Base-by-base conservation (phyloP, 2,888 invertebrate genomes). In the Oscheius sp. region DNA sequence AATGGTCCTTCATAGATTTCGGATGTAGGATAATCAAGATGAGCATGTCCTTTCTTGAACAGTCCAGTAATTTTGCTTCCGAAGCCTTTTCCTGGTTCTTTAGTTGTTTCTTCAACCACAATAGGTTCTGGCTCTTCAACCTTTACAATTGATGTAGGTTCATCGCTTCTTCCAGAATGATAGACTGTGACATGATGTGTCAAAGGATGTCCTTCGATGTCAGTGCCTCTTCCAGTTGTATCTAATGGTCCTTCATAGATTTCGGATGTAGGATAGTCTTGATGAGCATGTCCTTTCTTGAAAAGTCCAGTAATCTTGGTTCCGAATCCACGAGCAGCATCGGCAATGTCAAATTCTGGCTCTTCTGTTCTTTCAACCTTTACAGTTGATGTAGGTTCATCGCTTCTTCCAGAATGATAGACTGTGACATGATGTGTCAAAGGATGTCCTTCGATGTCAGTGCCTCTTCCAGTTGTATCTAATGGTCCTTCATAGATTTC, bases 251-350 rank as follows among this genome's bases (percentile, higher is more conserved):
- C 51, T 28, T 51, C 51, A 20, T 51, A 51, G 51, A 14, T 51
- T 32, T 51, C 51, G 28, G 28, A 22, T 66, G 50, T 50, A 8
- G 78, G 79, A 62, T 80, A 80, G 61, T 79, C 80, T 20, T 69
- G 69, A 41, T 77, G 73, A 36, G 78, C 70, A 22, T 73, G 50
- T 38, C 74, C 68, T 38, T 65, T 67, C 56, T 75, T 76, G 72
- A 76, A 75, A 26, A 76, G 65, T 56, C 76, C 74, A 41, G 73
- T 69, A 51, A 75, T 63, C 69, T 75, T 73, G 49, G 28, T 68
- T 64, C 77, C 59, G 50, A 61, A 32, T 22, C 30, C 41, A 24
- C 41, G 24, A 20, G 61, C 50, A 28, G 50, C 44, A 32, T 49
- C 68, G 41, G 51, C 33, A 28, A 51, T 50, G 49, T 63, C 68